A percentile compares a stretch with the other conserved stretches of the same genome.
Conservation (phyloP, 2,797 vertebrate species). For the Arctocebus calabarensis region DNA sequence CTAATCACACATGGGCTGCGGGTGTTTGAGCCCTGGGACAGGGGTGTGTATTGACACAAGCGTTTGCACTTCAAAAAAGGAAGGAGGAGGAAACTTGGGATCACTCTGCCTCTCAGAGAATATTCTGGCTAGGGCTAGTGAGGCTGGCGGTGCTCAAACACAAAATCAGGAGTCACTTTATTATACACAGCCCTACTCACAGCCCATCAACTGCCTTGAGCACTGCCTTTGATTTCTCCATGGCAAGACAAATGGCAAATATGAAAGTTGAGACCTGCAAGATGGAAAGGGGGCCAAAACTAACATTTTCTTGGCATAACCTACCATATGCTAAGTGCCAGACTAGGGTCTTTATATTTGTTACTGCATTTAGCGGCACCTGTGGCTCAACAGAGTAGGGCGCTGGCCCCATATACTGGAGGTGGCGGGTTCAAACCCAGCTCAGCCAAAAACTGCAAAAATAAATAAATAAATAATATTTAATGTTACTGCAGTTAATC, state of each 20-base stretch:
- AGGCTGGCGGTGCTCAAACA: not conserved
- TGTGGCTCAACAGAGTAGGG: no score
- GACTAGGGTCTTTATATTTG: not conserved
- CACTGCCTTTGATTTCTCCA: not conserved
- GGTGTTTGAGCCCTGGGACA: no score
- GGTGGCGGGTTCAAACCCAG: no score
- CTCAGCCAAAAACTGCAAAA: no score
- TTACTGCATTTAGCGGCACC: not conserved
- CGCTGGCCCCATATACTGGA: no score
- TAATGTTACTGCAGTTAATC: not conserved
- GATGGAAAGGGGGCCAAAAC: not conserved
- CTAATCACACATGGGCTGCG: not conserved
- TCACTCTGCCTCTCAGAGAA: not conserved
- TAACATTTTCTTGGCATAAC: not conserved
- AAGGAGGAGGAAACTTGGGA: not conserved
- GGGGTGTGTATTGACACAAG: not conserved
- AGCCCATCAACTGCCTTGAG: not conserved
- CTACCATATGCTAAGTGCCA: not conserved
- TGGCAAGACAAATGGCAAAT: not conserved
- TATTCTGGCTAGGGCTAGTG: not conserved
- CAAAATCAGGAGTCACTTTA: not conserved
- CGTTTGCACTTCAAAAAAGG: not conserved
- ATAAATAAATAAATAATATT: no score
- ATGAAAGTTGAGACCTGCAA: not conserved
- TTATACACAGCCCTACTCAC: not conserved